phyloP scores from a whole-genome alignment of 2,888 invertebrate species.

The Digitonthophagus gazella region DNA sequence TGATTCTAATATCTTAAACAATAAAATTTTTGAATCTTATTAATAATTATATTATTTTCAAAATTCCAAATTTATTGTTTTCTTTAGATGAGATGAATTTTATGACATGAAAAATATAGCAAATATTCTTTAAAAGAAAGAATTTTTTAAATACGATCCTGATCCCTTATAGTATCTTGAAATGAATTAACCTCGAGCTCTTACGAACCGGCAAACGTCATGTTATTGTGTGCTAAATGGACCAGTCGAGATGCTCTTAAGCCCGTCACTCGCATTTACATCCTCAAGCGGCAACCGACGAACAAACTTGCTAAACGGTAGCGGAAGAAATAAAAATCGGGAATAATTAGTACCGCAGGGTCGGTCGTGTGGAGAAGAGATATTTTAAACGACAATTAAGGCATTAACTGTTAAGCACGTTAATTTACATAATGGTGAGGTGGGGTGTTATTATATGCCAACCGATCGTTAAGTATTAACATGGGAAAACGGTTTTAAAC shows the following conservation, averaged over 20 bases:
- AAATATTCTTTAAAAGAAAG: too few relatives aligned
- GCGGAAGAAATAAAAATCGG: conserved; percentile 1
- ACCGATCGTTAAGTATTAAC: too few relatives aligned
- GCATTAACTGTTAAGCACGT: background rate
- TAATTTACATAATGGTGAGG: too few relatives aligned
- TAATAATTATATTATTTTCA: too few relatives aligned
- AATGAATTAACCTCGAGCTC: conserved; percentile 11
- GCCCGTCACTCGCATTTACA: conserved; percentile 6
- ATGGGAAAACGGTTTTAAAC: background rate
- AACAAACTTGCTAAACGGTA: background rate
- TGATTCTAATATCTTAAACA: too few relatives aligned
- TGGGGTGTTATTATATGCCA: too few relatives aligned
- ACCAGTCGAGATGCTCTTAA: conserved; percentile 10
- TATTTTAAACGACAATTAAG: background rate
- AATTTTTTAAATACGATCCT: background rate
- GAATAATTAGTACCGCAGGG: background rate
- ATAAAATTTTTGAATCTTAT: too few relatives aligned
- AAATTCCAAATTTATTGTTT: too few relatives aligned
- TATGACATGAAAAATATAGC: too few relatives aligned
- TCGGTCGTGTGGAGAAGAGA: background rate
- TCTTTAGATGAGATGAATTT: too few relatives aligned
- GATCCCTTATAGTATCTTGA: background rate
- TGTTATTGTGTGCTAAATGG: conserved; percentile 18
- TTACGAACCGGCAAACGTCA: conserved; percentile 1
- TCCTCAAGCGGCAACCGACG: background rate